Evolutionary conservation across 2,888 invertebrate genomes (phyloP).

Genomic region (Acanthoscelides obtectus): DNA sequence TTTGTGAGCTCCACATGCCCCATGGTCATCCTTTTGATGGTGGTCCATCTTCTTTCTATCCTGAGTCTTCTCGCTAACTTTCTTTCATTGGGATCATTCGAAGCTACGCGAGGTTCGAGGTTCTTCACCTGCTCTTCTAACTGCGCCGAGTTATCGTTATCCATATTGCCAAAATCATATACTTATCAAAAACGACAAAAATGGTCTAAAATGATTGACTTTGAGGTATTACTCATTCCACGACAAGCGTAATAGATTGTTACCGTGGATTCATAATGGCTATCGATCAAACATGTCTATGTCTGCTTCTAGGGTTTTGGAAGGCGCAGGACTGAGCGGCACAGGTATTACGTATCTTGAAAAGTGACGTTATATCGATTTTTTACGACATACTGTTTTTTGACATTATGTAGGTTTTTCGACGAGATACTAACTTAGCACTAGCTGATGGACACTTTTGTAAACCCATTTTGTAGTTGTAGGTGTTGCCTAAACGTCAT

Average conservation of each 20-base stretch:
- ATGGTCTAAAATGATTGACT: neutral
- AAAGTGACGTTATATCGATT: too few species aligned
- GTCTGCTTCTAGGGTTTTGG: neutral
- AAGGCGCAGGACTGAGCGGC: too few species aligned
- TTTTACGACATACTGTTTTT: too few species aligned
- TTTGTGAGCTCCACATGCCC: conserved; percentile 14
- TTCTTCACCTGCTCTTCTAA: neutral
- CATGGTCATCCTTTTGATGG: conserved; percentile 22
- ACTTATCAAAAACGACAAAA: neutral
- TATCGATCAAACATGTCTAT: neutral
- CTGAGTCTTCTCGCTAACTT: conserved; percentile 65
- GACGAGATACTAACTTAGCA: too few species aligned
- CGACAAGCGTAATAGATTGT: neutral
- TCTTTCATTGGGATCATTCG: conserved; percentile 62
- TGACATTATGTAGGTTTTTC: too few species aligned
- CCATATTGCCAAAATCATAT: neutral
- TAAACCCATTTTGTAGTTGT: too few species aligned
- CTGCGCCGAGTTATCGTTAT: neutral
- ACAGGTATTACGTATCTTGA: too few species aligned
- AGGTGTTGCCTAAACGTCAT: too few species aligned
- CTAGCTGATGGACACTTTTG: too few species aligned
- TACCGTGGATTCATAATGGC: neutral
- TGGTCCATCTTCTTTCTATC: conserved; percentile 60
- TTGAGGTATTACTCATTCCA: neutral
- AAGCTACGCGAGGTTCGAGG: conserved; percentile 46